Conservation (phyloP, 2,797 vertebrate genomes). For the Poecilia picta region DNA sequence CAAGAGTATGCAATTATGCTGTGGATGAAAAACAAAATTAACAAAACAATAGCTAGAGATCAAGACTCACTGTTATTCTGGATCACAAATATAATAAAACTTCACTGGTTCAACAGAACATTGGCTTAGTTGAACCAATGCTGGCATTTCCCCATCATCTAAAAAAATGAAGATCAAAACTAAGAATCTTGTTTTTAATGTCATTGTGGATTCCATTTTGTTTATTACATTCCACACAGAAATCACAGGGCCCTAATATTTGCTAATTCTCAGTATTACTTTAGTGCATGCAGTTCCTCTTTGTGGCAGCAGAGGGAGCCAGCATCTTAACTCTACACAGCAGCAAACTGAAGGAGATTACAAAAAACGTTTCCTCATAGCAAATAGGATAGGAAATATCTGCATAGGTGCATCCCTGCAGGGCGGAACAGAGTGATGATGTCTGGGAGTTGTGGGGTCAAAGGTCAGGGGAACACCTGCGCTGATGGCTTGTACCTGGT, state of each 20-base stretch:
- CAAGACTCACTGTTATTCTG: too few species aligned
- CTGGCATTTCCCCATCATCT: too few species aligned
- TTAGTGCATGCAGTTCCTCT: constrained; percentile 7
- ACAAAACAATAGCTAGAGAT: too few species aligned
- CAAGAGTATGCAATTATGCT: too few species aligned
- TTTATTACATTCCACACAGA: too few species aligned
- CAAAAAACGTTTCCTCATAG: constrained; percentile 23
- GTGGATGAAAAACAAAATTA: too few species aligned
- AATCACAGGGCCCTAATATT: not conserved
- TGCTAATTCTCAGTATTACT: not conserved
- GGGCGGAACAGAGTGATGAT: not conserved
- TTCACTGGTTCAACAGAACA: too few species aligned
- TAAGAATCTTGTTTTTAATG: too few species aligned
- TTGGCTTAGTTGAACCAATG: too few species aligned
- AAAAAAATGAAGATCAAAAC: too few species aligned
- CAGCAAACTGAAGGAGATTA: not conserved
- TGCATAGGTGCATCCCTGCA: not conserved
- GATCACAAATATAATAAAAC: too few species aligned
- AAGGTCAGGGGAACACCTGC: not conserved
- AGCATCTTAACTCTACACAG: constrained; percentile 2
- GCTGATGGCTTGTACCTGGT: constrained; percentile 82
- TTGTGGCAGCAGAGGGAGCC: constrained; percentile 64
- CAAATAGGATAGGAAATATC: constrained; percentile 38
- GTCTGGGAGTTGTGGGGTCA: not conserved
- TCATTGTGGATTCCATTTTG: too few species aligned